Base-by-base conservation (phyloP, 2,888 invertebrate genomes). In the Temnothorax unifasciatus region DNA sequence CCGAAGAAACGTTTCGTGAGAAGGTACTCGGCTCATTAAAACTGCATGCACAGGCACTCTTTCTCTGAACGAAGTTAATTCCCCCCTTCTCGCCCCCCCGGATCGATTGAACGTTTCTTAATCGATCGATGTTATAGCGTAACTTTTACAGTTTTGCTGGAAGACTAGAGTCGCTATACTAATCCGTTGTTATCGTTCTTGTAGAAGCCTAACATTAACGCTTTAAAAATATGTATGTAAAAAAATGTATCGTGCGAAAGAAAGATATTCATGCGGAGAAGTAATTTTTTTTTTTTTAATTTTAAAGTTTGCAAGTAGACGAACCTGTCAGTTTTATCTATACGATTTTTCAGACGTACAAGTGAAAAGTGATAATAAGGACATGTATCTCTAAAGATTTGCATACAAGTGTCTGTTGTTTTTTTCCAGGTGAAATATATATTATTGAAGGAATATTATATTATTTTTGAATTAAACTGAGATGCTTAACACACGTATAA, bases 1-100 rank as follows among this genome's bases (percentile, higher is more conserved):
- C 91, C 90, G 87, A 94, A 92, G 88, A 93, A 92, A 86, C 92
- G 92, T 84, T 90, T 93, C 77, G 29, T 82, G 63, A 84, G 57
- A 86, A 81, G 81, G 81, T 86, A 83, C 47, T 63, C 50, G 21
- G 4, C 13, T 73, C 18, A 25, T 59, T 59, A 71, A 59, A 57
- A 18, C 13, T 79, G 73, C 59, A 71, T 79, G 47, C 44, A 6
- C 81, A 82, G 47, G 38, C 73, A 44, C 82, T 86, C 8, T 25
- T 50, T 52, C 13, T 25, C 13, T 2, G 38, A 25, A 29, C 11
- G 15, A 38, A 38, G 8, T 41, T 50, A 21, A 15, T 47, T 41
- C 18, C 25, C 25, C 15, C 15, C 38, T 76, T 38, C 6, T 41
- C 15, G 9, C 0, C 21, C 11, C 21, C 11, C 18, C 11, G 9